Conservation (phyloP, 2,113 vertebrate genomes). For the Emydocephalus ijimae region DNA sequence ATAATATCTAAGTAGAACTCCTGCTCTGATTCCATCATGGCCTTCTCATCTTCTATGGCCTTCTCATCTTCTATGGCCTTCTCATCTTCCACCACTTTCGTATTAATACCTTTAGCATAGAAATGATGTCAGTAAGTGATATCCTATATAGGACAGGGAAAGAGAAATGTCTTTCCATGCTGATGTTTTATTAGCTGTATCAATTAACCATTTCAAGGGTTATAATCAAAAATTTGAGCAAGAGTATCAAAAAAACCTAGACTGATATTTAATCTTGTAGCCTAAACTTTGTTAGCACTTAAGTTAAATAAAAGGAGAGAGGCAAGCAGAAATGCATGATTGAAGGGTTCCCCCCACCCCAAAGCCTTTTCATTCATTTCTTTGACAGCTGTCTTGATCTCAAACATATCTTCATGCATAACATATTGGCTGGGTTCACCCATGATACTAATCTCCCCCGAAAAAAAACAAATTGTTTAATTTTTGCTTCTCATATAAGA, state of each 20-base stretch:
- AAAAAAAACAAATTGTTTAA: neutral
- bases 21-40: neutral
- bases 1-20: slow-evolving; percentile 45
- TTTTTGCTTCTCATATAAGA: neutral
- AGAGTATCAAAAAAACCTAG: neutral
- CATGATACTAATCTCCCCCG: neutral
- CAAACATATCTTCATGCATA: neutral
- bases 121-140: neutral
- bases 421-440: neutral
- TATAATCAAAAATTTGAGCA: fast-evolving
- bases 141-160: fast-evolving
- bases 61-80: slow-evolving; percentile 9
- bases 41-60: slow-evolving; percentile 67
- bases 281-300: neutral
- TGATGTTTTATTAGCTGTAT: fast-evolving
- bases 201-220: fast-evolving
- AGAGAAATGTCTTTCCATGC: fast-evolving
- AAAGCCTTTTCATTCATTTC: neutral
- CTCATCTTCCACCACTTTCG: slow-evolving; percentile 73
- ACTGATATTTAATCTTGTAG: neutral
- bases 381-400: neutral
- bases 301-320: neutral
- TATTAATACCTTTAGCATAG: slow-evolving; percentile 52
- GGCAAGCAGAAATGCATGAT: neutral
- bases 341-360: neutral